Percentiles rank a stretch among this genome's conserved stretches.
These are phyloP conservation scores for Muricea muricata DNA, from an alignment of 92 coral and sea anemone genomes.

Conservation along the genomic window DNA sequence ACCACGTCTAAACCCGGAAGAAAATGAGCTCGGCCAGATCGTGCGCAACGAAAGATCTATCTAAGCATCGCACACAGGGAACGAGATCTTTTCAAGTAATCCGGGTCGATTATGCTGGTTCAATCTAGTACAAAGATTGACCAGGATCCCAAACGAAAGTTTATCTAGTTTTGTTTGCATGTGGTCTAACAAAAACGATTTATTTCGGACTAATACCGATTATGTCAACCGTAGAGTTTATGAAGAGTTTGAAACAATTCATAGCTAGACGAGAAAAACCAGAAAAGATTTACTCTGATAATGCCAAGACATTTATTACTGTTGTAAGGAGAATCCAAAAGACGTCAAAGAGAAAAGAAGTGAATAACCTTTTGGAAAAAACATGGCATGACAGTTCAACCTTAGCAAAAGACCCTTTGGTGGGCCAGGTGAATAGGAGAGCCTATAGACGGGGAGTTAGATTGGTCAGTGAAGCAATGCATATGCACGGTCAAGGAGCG, in stretches of 20 bases:
- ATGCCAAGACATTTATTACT: background rate
- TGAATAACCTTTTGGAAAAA: background rate
- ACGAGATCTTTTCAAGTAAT: background rate
- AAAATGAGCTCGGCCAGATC: background rate
- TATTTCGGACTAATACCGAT: conserved; percentile 24
- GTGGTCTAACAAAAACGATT: no score
- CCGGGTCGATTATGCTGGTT: conserved; percentile 40
- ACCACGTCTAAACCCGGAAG: no score
- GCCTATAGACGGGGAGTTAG: no score
- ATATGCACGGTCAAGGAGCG: no score
- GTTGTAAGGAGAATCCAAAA: background rate
- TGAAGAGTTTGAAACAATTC: background rate
- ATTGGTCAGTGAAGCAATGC: no score
- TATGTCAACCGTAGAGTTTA: conserved; percentile 16
- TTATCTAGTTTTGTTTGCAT: no score
- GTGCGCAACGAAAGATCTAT: background rate
- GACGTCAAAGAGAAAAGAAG: background rate
- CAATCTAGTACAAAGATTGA: conserved; percentile 23
- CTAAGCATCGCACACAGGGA: background rate
- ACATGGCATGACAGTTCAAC: background rate
- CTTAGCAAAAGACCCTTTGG: background rate
- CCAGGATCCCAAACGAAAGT: conserved; percentile 26
- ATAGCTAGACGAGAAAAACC: background rate
- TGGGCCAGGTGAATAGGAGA: background rate
- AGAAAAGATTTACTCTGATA: background rate